Base-by-base conservation (phyloP, 2,888 invertebrate species). In the Ornithoptera alexandrae region DNA sequence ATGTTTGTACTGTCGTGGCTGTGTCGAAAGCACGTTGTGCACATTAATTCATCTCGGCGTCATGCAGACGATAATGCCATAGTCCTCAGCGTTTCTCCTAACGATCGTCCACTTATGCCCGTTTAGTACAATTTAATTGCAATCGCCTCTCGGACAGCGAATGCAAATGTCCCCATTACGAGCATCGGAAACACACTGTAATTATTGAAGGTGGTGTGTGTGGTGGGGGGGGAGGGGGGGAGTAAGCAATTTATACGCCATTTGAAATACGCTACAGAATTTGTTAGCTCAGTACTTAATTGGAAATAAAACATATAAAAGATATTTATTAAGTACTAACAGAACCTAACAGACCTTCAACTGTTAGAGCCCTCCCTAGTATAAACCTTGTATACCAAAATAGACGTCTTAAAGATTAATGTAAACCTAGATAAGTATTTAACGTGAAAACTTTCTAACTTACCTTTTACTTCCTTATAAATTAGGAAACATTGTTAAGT, bases 41-140 rank as follows among this genome's bases (percentile, higher is more conserved):
- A 20, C 56, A 56, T 56, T 56, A 56, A 56, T 56, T 56, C 56
- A 56, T 56, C 20, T 56, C 46, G 46, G 46, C 46, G 46, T 46
- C 56, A n/a, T 20, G n/a, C 20, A 56, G 56, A 56, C 56, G 20
- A 56, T 56, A 56, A 56, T 56, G 56, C 56, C 56, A n/a, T n/a
- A n/a, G 56, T 56, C 56, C 56, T 56, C 18, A n/a, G 10, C 20
- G 56, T 20, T 10, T 4, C 22, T 39, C 42, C 39, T 58, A 65
- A 36, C 65, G 58, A 58, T 20, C 58, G 58, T 36, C 56, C 56
- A 64, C 36, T 65, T 58, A 65, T 50, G 66, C 46, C 60, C 30
- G 59, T 60, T 66, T 50, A 60, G 66, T 66, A 59, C 59, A 60
- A 66, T 60, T 66, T 60, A 8, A 53, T 36, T 61, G 24, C 50